Base-by-base conservation (phyloP, 2,797 vertebrate genomes). In the Malacoraja senta region DNA sequence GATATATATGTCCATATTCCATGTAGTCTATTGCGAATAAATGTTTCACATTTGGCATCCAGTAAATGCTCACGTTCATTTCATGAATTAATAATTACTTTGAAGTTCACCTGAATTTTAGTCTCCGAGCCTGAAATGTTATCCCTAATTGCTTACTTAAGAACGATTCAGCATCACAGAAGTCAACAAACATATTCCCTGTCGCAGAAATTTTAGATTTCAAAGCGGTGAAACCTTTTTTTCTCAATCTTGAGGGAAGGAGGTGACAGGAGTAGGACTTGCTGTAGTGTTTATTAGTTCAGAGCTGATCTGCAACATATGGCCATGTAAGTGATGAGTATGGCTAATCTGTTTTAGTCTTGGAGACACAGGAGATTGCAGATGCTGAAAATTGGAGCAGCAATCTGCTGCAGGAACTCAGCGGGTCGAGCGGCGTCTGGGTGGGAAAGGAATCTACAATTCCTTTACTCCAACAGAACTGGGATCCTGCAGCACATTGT, bases 81-180 rank as follows among this genome's bases (percentile, higher is more conserved):
- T 92, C 7, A 71, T 74, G 53, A 53, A 76, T 76, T 68, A 76
- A 53, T 53, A 19, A 74, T 76, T 76, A 76, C 68, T 74, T 92
- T 92, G 19, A 92, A 76, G 71, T 76, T 92, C 26, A 74, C 90
- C 71, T 92, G 35, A 74, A 29, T 29, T 71, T 76, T 53, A 76
- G 90, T 38, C 71, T 13, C 9, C 35, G 35, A 92, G 17, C 35
- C 8, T 91, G 68, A 91, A 44, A 91, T 72, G 10, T 21, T 91
- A 91, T 91, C 68, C 65, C 32, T 44, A 17, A 53, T 15, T 71
- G 90, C 26, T 91, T 91, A 74, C 71, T 35, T 44, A 44, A 74
- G 68, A 74, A 74, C 10, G 68, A 76, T 92, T 35, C 72, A 71
- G 90, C 71, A 92, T 71, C 71, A 58, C 17, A 76, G 44, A 90